A percentile compares a stretch with the other conserved stretches of the same genome.
Conservation (phyloP, 2,888 invertebrate genomes). For the Lithophane semibrunnea region DNA sequence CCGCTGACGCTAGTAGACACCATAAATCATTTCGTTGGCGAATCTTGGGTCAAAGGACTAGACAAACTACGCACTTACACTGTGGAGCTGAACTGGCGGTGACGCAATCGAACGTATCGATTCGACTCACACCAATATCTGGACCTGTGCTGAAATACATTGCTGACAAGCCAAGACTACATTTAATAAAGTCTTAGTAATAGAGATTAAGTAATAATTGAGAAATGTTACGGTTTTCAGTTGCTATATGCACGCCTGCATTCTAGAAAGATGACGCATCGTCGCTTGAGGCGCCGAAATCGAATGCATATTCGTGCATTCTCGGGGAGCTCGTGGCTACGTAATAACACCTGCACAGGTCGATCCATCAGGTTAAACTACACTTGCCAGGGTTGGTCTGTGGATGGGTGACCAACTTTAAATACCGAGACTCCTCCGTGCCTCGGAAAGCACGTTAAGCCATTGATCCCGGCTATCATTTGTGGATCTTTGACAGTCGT, state of each 20-base stretch:
- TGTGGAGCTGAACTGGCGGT: constrained; percentile 66
- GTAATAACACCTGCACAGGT: no score
- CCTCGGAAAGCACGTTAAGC: no score
- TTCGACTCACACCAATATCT: constrained; percentile 66
- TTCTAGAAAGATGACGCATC: constrained; percentile 52
- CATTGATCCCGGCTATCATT: no score
- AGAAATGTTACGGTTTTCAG: constrained; percentile 1
- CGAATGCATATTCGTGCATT: constrained; percentile 18
- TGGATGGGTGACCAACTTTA: no score
- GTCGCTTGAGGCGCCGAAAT: constrained; percentile 5
- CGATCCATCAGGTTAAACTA: no score
- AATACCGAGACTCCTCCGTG: no score
- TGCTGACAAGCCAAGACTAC: constrained; percentile 18
- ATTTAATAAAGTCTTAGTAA: constrained; percentile 8
- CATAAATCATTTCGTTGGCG: constrained; percentile 61
- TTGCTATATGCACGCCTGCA: not conserved
- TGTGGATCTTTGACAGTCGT: no score
- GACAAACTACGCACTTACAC: constrained; percentile 77
- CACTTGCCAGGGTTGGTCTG: no score
- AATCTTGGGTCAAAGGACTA: constrained; percentile 80
- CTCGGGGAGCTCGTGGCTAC: constrained; percentile 3
- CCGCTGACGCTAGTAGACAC: constrained; percentile 63
- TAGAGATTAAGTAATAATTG: not conserved
- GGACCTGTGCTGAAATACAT: constrained; percentile 30
- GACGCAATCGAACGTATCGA: constrained; percentile 84